phyloP scores from a whole-genome alignment of 2,113 vertebrate genomes.

The Odobenus rosmarus region DNA sequence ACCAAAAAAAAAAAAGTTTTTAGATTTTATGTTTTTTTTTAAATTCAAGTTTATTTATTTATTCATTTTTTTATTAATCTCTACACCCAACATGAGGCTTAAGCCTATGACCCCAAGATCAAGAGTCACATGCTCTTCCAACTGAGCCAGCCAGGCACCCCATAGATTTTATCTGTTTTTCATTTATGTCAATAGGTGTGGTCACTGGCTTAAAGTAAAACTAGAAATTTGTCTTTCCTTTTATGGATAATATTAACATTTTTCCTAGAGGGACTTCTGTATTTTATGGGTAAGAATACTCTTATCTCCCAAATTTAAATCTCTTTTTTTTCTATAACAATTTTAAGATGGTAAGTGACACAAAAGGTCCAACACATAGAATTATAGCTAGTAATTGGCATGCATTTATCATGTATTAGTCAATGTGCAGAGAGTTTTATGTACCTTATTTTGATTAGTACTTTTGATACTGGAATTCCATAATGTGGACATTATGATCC shows the following conservation, averaged over 20 bases:
- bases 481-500: background rate
- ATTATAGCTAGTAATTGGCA: background rate
- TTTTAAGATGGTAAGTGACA: background rate
- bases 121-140: background rate
- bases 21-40: background rate
- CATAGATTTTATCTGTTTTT: background rate
- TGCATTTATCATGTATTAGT: background rate
- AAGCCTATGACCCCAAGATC: background rate
- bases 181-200: background rate
- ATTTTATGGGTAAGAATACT: background rate
- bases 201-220: slow-evolving; percentile 5
- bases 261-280: background rate
- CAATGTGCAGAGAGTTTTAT: background rate
- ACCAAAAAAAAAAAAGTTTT: background rate
- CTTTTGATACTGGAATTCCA: background rate
- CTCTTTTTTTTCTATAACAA: background rate
- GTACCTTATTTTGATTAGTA: background rate
- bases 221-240: slow-evolving; percentile 8
- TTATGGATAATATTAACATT: background rate
- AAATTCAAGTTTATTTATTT: background rate
- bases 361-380: background rate
- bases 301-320: background rate
- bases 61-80: background rate
- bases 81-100: background rate
- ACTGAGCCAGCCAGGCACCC: background rate